phyloP scores from a whole-genome alignment of 2,113 vertebrate genomes.

The mouse (Mus musculus) region GRCm39 chr5:130929501-130930000 shows the following conservation, averaged over 20 bases:
- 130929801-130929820: not conserved
- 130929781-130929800: not conserved
- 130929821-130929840: not conserved
- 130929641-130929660: not conserved
- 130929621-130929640: not conserved
- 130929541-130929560: slow-evolving; percentile 79
- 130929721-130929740: not conserved
- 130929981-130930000: not conserved
- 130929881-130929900: not conserved
- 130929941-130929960: not conserved
- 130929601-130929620: not conserved
- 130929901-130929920: too few relatives aligned
- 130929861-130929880: not conserved
- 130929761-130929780: not conserved
- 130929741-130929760: not conserved
- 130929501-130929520: slow-evolving; percentile 94
- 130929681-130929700: not conserved
- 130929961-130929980: too few relatives aligned
- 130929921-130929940: not conserved
- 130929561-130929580: not conserved
- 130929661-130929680: not conserved
- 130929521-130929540: slow-evolving; percentile 98
- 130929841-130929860: too few relatives aligned
- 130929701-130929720: not conserved
- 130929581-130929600: too few relatives aligned